A percentile compares a stretch with the other conserved stretches of the same genome.
phyloP scores from a whole-genome alignment of 2,797 vertebrate species.

The Centropyge bicolor region DNA sequence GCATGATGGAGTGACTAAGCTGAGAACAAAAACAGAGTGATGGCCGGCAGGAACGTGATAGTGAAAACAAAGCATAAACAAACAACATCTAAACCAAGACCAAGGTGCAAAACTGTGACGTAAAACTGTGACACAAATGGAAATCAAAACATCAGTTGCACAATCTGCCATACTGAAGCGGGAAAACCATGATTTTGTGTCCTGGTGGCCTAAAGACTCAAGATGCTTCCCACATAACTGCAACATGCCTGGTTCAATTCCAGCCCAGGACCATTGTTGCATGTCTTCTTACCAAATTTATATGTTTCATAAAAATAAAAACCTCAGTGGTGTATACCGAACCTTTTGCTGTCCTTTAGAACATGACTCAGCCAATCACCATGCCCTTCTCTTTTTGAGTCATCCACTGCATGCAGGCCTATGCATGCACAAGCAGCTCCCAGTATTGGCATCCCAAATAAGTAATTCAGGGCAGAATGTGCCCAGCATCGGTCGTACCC shows the following conservation, averaged over 20 bases:
- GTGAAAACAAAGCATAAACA: too few relatives aligned
- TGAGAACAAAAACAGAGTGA: too few relatives aligned
- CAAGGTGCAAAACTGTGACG: too few relatives aligned
- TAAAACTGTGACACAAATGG: too few relatives aligned
- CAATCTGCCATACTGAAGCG: neutral
- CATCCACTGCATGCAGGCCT: neutral
- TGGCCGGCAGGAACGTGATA: too few relatives aligned
- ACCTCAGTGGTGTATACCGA: neutral
- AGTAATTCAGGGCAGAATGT: conserved; percentile 47
- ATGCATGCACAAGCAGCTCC: conserved; percentile 26
- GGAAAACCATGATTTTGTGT: neutral
- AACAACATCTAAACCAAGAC: too few relatives aligned
- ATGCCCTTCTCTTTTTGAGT: conserved; percentile 28
- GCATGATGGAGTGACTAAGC: too few relatives aligned
- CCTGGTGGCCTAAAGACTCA: neutral
- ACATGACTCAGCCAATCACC: neutral
- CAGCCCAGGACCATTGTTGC: neutral
- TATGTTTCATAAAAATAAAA: neutral
- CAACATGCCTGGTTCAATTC: neutral
- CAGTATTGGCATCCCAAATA: conserved; percentile 12
- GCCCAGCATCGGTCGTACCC: conserved; percentile 31
- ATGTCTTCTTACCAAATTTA: neutral
- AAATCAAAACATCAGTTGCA: neutral
- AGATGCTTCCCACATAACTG: neutral
- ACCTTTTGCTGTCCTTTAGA: neutral